These are phyloP conservation scores for Oncopeltus fasciatus DNA, from an alignment of 1,140 invertebrate species.

Conservation along the genomic window DNA sequence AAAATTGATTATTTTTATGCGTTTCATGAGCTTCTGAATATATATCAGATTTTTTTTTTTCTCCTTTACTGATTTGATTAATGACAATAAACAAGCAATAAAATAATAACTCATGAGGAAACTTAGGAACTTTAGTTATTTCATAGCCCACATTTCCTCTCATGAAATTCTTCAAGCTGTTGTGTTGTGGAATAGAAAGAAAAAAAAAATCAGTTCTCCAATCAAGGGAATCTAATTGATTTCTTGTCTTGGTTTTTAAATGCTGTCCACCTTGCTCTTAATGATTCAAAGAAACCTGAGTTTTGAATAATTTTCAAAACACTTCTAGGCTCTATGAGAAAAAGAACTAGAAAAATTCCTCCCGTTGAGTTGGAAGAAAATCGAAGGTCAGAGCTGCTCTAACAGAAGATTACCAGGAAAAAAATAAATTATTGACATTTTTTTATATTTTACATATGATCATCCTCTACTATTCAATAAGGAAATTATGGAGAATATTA, in stretches of 20 bases:
- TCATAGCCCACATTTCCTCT: slow-evolving; percentile 98
- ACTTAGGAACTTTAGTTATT: slow-evolving; percentile 97
- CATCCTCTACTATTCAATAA: slow-evolving; percentile 93
- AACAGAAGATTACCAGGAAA: slow-evolving; percentile 79
- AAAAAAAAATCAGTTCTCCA: slow-evolving; percentile 95
- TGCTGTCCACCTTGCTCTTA: slow-evolving; percentile 77
- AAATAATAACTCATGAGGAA: slow-evolving; percentile 93
- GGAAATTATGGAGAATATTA: slow-evolving; percentile 94
- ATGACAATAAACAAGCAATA: no score
- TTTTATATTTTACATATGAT: slow-evolving; percentile 92
- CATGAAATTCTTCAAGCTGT: slow-evolving; percentile 99
- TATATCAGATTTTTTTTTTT: no score
- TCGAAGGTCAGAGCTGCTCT: slow-evolving; percentile 55
- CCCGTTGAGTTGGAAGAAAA: slow-evolving; percentile 84
- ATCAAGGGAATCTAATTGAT: slow-evolving; percentile 95
- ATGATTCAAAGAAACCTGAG: slow-evolving; percentile 67
- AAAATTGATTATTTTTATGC: no score
- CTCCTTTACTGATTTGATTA: no score
- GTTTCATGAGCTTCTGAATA: no score
- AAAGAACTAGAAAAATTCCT: slow-evolving; percentile 86
- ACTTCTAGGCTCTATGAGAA: slow-evolving; percentile 89
- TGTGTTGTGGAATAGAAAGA: slow-evolving; percentile 94
- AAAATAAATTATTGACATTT: slow-evolving; percentile 75
- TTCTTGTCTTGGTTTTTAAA: slow-evolving; percentile 95
- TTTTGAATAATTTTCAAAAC: slow-evolving; percentile 90